phyloP scores from a whole-genome alignment of 2,888 invertebrate species.

The Drosophila cracens region DNA sequence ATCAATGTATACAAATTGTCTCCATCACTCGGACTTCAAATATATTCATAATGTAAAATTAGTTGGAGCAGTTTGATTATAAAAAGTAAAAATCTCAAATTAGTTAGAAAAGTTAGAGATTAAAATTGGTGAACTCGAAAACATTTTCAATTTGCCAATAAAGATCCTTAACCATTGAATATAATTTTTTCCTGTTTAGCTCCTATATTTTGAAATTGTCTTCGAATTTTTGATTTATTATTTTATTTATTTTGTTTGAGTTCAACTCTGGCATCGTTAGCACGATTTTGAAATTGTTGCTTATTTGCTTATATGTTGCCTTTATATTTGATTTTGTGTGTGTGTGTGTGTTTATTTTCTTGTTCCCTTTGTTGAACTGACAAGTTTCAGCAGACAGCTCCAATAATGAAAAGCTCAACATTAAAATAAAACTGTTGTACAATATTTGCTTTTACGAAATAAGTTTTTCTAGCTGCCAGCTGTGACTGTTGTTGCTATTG shows the following conservation, averaged over 20 bases:
- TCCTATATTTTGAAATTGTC: too few species aligned
- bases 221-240: background rate
- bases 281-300: background rate
- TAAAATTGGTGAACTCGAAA: background rate
- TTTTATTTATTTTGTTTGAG: background rate
- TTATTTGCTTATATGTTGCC: background rate
- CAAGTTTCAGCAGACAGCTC: constrained; percentile 9
- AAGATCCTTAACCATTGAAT: too few species aligned
- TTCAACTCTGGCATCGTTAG: background rate
- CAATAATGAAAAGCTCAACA: constrained; percentile 32
- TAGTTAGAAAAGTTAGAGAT: background rate
- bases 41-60: background rate
- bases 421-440: constrained; percentile 61
- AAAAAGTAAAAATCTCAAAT: background rate
- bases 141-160: background rate
- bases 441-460: constrained; percentile 72
- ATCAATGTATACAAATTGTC: background rate
- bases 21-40: background rate
- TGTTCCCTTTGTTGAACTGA: constrained; percentile 1
- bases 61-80: background rate
- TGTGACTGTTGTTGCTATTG: constrained; percentile 35
- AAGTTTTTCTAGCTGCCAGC: constrained; percentile 61
- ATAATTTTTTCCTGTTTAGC: too few species aligned
- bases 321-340: background rate
- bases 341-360: background rate